Base-by-base conservation (phyloP, 2,888 invertebrate species). In the Sympetrum striolatum region DNA sequence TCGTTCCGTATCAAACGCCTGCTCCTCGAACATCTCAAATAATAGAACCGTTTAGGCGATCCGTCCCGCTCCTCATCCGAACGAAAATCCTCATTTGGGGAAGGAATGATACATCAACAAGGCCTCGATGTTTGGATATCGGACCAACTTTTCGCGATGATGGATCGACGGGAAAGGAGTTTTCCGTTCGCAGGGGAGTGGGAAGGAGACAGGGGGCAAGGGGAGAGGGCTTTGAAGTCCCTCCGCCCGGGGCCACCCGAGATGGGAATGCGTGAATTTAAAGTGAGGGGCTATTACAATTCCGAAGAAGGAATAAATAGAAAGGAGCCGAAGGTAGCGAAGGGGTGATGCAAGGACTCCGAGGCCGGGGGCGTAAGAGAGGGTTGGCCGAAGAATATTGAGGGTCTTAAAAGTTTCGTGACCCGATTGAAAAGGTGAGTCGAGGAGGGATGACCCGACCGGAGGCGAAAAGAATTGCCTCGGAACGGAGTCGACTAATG, bases 201-300 rank as follows among this genome's bases (percentile, higher is more conserved):
- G 31, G 25, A n/a, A n/a, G n/a, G n/a, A n/a, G n/a, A n/a, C n/a
- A n/a, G n/a, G n/a, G n/a, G n/a, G n/a, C n/a, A n/a, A n/a, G n/a
- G 25, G 35, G 18, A 31, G 25, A 2, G 14, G 44, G 58, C 60
- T 60, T 86, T 86, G 86, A 60, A 60, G 86, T 86, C 86, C 12
- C 35, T 37, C 37, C n/a, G 37, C 86, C 37, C 60, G 18, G 22
- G 86, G 86, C 86, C 5, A 64, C 37, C 37, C 2, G 15, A 35
- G 60, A 60, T 6, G 60, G 31, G 58, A 37, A 64, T 14, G n/a
- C 64, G 86, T 64, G 86, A 86, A 86, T 86, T 86, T 86, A 60
- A 86, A 86, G 58, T 22, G 37, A 35, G 60, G 37, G 86, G 22
- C 86, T 86, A 39, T 37, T 48, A 60, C 58, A 60, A 64, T 86